Percentiles rank a stretch among this genome's conserved stretches.
phyloP scores from a whole-genome alignment of 2,113 vertebrate genomes.

The Pelmatolapia mariae region DNA sequence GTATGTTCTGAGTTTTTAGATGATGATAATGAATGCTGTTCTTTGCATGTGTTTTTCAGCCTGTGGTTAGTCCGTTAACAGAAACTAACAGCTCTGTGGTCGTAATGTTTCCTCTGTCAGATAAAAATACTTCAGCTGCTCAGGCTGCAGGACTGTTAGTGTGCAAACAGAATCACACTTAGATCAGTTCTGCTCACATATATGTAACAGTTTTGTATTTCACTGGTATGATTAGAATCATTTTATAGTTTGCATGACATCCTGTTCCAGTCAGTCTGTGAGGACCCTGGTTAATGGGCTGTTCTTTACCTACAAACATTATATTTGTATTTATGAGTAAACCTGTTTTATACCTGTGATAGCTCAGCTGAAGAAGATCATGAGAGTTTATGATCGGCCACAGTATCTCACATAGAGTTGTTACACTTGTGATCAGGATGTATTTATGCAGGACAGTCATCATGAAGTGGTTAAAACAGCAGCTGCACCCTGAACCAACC shows the following conservation, averaged over 20 bases:
- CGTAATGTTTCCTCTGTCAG: too few species aligned
- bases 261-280: background rate
- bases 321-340: background rate
- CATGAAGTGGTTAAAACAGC: background rate
- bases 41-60: too few species aligned
- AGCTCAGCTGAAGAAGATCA: background rate
- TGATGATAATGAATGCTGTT: too few species aligned
- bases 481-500: background rate
- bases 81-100: too few species aligned
- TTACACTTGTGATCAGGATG: background rate
- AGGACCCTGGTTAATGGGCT: background rate
- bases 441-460: accelerated
- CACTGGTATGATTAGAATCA: accelerated
- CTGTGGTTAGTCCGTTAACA: too few species aligned
- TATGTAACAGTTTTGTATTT: too few species aligned
- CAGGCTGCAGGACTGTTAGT: too few species aligned
- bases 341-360: accelerated
- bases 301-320: accelerated
- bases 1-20: too few species aligned
- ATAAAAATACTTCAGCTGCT: too few species aligned
- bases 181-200: too few species aligned
- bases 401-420: background rate
- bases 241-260: accelerated
- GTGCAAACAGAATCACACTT: too few species aligned
- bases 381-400: accelerated